Conservation (phyloP, 35 echinoderm and acorn worm genomes). For the Lytechinus pictus region DNA sequence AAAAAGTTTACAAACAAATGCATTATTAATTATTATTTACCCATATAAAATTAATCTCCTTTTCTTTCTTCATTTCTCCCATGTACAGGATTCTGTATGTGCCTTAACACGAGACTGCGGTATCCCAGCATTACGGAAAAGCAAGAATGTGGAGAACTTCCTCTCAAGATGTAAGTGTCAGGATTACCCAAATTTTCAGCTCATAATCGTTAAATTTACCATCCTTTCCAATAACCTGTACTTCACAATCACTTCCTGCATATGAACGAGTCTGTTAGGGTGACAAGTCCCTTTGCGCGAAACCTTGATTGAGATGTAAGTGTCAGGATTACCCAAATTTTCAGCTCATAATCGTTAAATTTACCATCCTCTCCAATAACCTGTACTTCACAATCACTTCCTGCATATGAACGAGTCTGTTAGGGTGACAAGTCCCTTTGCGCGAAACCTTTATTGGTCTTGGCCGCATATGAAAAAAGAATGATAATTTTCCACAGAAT, state of each 20-base stretch:
- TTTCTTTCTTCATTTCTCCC: slow-evolving; percentile 19
- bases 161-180: slow-evolving; percentile 94
- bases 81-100: slow-evolving; percentile 79
- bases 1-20: too few species aligned
- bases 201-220: neutral
- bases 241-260: neutral
- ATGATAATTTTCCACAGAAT: too few species aligned
- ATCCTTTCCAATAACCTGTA: neutral
- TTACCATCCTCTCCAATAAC: neutral
- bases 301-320: slow-evolving; percentile 90
- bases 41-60: neutral
- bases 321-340: slow-evolving; percentile 25
- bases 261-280: neutral
- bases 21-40: too few species aligned
- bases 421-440: neutral
- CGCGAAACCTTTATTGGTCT: too few species aligned
- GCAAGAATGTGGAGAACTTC: slow-evolving; percentile 97
- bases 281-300: neutral
- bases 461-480: too few species aligned
- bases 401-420: neutral
- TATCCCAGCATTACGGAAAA: slow-evolving; percentile 91
- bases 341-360: neutral
- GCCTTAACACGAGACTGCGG: slow-evolving; percentile 84
- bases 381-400: neutral
- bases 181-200: neutral